These are phyloP conservation scores for Pseudochromis fuscus DNA, from an alignment of 2,797 vertebrate genomes.

Conservation along the genomic window DNA sequence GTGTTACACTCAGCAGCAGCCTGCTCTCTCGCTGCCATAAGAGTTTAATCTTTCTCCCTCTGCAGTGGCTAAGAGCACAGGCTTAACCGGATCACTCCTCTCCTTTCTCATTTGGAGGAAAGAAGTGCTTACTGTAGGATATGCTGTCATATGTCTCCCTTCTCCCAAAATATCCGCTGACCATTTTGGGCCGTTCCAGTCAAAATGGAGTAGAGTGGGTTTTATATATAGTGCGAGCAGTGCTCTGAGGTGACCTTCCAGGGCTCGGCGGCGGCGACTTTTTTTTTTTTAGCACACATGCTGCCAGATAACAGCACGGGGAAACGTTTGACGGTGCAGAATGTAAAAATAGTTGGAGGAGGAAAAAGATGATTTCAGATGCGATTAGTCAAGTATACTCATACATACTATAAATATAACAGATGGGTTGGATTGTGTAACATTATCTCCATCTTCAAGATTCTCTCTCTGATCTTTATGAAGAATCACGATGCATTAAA, in stretches of 20 bases:
- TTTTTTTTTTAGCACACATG: not conserved
- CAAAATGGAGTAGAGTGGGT: constrained; percentile 57
- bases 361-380: not conserved
- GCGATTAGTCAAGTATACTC: not conserved
- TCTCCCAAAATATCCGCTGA: constrained; percentile 64
- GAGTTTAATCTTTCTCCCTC: constrained; percentile 78
- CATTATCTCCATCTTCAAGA: not conserved
- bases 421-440: not conserved
- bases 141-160: constrained; percentile 59
- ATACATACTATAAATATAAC: not conserved
- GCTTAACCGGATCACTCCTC: constrained; percentile 77
- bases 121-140: constrained; percentile 67
- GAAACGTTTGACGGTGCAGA: not conserved
- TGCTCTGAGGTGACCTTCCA: constrained; percentile 52
- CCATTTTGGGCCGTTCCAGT: constrained; percentile 56
- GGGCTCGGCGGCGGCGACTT: not conserved
- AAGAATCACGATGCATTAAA: no score
- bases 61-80: constrained; percentile 75
- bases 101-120: constrained; percentile 74
- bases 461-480: no score
- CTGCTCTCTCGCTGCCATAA: constrained; percentile 72
- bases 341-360: not conserved
- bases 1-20: constrained; percentile 63
- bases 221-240: constrained; percentile 35
- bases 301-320: not conserved